These are phyloP conservation scores for Plectropomus leopardus DNA, from an alignment of 2,113 vertebrate genomes.

Conservation along the genomic window DNA sequence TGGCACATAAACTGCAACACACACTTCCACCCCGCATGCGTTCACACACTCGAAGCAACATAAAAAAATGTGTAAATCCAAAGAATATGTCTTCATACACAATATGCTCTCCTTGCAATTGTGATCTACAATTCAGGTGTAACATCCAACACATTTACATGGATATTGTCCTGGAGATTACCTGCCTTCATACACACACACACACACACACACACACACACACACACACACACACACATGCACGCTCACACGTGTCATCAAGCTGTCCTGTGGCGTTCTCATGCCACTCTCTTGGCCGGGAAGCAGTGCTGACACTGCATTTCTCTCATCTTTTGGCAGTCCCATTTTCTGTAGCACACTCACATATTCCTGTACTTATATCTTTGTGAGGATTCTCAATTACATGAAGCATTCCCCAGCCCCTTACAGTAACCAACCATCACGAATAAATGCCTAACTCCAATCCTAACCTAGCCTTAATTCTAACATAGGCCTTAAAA, in stretches of 20 bases:
- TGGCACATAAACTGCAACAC: conserved; percentile 58
- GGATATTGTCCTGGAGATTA: not conserved
- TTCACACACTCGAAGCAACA: not conserved
- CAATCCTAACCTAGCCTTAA: no score
- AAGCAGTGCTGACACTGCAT: conserved; percentile 57
- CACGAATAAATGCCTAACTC: no score
- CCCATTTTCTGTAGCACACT: not conserved
- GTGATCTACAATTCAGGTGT: conserved; percentile 14
- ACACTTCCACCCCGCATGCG: conserved; percentile 18
- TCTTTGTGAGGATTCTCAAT: no score
- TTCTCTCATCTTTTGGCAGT: conserved; percentile 16
- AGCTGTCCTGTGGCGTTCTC: not conserved
- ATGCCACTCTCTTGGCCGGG: conserved; percentile 21
- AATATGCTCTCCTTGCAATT: conserved; percentile 21
- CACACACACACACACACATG: conserved; percentile 22
- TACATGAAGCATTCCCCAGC: no score
- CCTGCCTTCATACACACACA: not conserved
- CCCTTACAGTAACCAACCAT: no score
- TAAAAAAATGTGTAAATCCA: conserved; percentile 19
- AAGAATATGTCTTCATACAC: conserved; percentile 31
- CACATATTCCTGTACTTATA: no score
- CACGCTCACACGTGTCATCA: not conserved
- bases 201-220: conserved; percentile 12
- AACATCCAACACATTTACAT: not conserved
- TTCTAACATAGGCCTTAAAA: no score